phyloP scores from a whole-genome alignment of 2,888 invertebrate species.

The Entomobrya multifasciata region DNA sequence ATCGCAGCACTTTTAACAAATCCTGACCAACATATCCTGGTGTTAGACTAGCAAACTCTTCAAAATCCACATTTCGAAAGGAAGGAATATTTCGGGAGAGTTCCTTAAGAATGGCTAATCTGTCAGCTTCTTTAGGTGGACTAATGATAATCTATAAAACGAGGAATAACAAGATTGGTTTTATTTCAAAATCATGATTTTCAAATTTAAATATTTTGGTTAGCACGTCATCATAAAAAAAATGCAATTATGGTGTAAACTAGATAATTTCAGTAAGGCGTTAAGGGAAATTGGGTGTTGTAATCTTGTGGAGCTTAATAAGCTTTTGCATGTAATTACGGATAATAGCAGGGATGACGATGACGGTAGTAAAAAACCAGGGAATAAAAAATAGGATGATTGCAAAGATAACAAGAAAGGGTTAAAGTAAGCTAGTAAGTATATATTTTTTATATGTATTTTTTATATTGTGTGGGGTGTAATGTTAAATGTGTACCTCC shows the following conservation, averaged over 20 bases:
- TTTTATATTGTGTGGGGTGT: neutral
- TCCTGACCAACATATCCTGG: slow-evolving; percentile 85
- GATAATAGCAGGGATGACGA: no score
- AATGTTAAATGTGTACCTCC: slow-evolving; percentile 82
- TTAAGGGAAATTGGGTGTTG: neutral
- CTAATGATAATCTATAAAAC: slow-evolving; percentile 57
- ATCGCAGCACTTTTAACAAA: slow-evolving; percentile 82
- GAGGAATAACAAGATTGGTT: no score
- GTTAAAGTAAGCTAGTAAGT: neutral
- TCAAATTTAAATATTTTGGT: no score
- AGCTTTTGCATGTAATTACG: no score
- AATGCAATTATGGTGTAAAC: neutral
- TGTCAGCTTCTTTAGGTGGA: slow-evolving; percentile 80
- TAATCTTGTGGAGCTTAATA: neutral
- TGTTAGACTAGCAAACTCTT: slow-evolving; percentile 82
- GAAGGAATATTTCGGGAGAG: slow-evolving; percentile 64
- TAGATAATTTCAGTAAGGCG: neutral
- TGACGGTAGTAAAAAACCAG: no score
- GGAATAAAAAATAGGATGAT: neutral
- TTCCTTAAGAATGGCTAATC: slow-evolving; percentile 81
- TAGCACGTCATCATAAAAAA: slow-evolving; percentile 70
- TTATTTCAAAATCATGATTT: no score
- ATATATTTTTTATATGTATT: neutral
- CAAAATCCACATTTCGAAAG: slow-evolving; percentile 69
- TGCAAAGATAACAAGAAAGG: neutral